A percentile compares a stretch with the other conserved stretches of the same genome.
These are phyloP conservation scores for Triplophysa yarkandensis DNA, from an alignment of 2,797 vertebrate species.

Conservation along the genomic window DNA sequence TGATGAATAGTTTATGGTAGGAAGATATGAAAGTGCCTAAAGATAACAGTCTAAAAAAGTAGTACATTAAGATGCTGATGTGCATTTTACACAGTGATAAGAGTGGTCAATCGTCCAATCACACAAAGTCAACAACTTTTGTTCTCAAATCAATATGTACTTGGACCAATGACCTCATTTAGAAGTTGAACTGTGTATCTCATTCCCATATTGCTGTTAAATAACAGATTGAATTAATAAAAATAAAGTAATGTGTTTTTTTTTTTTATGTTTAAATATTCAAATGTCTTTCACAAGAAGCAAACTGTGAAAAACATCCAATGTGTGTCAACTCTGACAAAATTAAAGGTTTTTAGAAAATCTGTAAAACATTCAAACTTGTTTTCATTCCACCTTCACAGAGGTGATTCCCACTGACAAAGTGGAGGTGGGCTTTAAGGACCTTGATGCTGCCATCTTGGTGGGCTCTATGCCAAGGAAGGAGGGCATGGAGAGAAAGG, in stretches of 20 bases:
- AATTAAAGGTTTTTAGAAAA: background rate
- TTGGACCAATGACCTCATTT: no score
- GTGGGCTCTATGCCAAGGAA: constrained; percentile 96
- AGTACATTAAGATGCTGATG: background rate
- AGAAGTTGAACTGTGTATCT: no score
- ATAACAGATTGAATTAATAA: no score
- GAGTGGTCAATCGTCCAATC: background rate
- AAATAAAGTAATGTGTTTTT: no score
- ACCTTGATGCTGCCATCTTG: constrained; percentile 90
- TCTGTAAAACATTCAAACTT: background rate
- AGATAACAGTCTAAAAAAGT: background rate
- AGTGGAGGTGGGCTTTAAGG: constrained; percentile 91
- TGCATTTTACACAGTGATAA: background rate
- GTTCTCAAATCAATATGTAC: background rate
- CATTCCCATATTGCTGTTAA: no score
- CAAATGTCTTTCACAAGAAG: no score
- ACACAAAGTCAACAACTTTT: background rate
- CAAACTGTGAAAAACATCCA: background rate
- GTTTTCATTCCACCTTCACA: constrained; percentile 58
- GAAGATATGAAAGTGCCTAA: background rate
- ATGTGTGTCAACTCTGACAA: no score
- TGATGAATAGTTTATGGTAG: constrained; percentile 14
- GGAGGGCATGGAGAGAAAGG: constrained; percentile 97
- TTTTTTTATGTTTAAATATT: no score
- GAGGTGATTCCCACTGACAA: constrained; percentile 91